These are phyloP conservation scores for Halichoeres trimaculatus DNA, from an alignment of 2,113 vertebrate genomes.

Conservation along the genomic window DNA sequence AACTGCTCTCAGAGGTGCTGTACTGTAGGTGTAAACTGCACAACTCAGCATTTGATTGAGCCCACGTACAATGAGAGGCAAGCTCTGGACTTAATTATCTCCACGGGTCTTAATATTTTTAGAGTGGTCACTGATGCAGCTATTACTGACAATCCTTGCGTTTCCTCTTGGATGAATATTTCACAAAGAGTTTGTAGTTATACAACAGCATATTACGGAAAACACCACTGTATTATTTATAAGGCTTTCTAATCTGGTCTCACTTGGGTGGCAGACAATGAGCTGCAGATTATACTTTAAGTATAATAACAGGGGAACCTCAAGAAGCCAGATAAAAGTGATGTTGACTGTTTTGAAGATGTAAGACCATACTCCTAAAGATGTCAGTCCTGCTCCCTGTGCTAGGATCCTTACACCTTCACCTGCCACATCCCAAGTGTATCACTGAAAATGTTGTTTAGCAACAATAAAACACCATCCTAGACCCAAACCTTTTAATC, in stretches of 20 bases:
- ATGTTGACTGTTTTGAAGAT: too few relatives aligned
- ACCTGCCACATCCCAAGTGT: too few relatives aligned
- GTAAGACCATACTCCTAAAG: too few relatives aligned
- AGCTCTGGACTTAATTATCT: background rate
- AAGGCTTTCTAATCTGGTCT: background rate
- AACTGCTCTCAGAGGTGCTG: background rate
- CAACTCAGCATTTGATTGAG: background rate
- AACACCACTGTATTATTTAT: background rate
- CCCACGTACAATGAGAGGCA: background rate
- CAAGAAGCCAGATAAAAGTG: too few relatives aligned
- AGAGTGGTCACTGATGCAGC: background rate
- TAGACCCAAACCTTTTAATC: too few relatives aligned
- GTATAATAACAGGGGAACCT: too few relatives aligned
- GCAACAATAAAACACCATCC: too few relatives aligned
- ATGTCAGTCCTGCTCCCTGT: too few relatives aligned
- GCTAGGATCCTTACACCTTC: too few relatives aligned
- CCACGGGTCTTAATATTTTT: background rate
- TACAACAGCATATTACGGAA: background rate
- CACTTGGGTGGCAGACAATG: background rate
- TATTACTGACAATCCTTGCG: background rate
- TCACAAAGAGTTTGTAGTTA: background rate
- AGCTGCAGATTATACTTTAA: background rate
- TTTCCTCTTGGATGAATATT: background rate
- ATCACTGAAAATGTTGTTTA: too few relatives aligned
- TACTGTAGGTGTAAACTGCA: conserved; percentile 3